phyloP scores from a whole-genome alignment of 2,113 vertebrate genomes.

The Aegithalos caudatus region DNA sequence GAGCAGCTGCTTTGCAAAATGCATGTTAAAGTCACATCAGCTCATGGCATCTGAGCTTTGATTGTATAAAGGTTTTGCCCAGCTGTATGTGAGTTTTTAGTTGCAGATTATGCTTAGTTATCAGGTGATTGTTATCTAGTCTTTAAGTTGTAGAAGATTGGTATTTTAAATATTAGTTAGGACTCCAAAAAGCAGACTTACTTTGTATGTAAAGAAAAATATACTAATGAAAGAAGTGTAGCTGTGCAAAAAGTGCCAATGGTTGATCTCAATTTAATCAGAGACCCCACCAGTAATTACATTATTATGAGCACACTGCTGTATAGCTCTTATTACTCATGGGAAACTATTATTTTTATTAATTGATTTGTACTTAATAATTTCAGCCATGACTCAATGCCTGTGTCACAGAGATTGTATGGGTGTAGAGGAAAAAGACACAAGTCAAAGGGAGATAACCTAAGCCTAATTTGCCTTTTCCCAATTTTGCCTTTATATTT shows the following conservation, averaged over 20 bases:
- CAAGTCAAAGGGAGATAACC: neutral
- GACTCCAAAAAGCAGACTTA: neutral
- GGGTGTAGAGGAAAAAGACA: neutral
- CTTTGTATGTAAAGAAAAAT: neutral
- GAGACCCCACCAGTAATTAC: constrained; percentile 22
- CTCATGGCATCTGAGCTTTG: neutral
- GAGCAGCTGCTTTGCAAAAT: neutral
- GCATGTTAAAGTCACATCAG: neutral
- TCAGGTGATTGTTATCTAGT: neutral
- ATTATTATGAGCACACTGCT: neutral
- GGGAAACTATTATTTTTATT: constrained; percentile 7
- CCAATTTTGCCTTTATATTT: neutral
- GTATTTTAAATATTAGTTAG: neutral
- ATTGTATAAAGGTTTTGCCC: neutral
- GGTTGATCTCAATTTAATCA: neutral
- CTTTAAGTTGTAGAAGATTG: neutral
- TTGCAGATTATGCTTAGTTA: neutral
- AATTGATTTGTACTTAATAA: neutral
- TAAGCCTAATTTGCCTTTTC: neutral
- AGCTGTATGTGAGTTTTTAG: neutral
- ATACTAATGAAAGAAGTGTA: neutral
- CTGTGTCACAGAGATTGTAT: neutral
- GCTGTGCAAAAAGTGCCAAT: neutral
- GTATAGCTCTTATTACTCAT: neutral
- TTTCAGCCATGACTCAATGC: neutral